Conservation (phyloP, 2,113 vertebrate species). For the Hemiscyllium ocellatum region DNA sequence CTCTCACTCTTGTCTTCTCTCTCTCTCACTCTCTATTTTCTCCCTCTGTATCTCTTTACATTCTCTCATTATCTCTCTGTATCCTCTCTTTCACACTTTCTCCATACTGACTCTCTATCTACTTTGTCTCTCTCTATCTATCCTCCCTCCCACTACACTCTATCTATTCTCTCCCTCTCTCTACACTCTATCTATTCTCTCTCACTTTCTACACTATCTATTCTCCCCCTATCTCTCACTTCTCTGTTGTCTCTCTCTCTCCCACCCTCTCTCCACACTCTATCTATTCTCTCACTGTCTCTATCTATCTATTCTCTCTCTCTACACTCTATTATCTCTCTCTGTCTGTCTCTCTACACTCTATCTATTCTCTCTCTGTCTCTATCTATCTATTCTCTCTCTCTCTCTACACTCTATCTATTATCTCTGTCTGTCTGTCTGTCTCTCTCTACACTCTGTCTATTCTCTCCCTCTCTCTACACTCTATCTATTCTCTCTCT, state of each 20-base stretch:
- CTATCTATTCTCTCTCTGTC: conserved; percentile 42
- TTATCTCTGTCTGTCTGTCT: too few relatives aligned
- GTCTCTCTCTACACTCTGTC: conserved; percentile 49
- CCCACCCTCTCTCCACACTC: too few relatives aligned
- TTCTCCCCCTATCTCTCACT: not conserved
- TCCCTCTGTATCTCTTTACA: not conserved
- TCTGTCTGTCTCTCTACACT: too few relatives aligned
- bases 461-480: conserved; percentile 39
- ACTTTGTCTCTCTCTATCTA: not conserved
- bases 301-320: too few relatives aligned
- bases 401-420: conserved; percentile 50
- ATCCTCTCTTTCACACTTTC: not conserved
- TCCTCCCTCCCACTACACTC: not conserved
- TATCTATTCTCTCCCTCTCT: not conserved
- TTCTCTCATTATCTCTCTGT: not conserved
- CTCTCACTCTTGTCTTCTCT: not conserved
- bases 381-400: conserved; percentile 47
- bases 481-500: conserved; percentile 39
- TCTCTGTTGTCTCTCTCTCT: not conserved
- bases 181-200: not conserved
- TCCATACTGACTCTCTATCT: not conserved
- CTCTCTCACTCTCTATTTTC: too few relatives aligned
- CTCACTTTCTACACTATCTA: not conserved
- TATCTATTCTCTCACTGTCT: conserved; percentile 33
- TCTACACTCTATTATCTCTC: not conserved